Evolutionary conservation across 2,797 vertebrate genomes (phyloP).

Genomic region (Enteromius thamalakanensis): DNA sequence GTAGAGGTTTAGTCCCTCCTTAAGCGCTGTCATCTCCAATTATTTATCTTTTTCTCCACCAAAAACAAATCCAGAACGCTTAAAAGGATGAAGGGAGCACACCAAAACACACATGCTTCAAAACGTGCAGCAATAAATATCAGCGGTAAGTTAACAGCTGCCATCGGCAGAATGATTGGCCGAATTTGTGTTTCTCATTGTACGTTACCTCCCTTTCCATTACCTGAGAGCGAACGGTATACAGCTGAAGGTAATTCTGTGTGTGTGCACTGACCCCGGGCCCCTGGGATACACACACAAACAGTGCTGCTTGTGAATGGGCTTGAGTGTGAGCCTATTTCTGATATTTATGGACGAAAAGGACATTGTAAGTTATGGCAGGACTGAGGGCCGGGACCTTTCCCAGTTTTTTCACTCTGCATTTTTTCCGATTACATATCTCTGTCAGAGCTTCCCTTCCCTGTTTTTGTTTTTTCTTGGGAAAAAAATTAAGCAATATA

Average conservation of each 20-base stretch:
- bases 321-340: constrained; percentile 71
- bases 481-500: background rate
- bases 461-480: constrained; percentile 36
- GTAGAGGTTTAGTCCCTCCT: constrained; percentile 51
- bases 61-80: constrained; percentile 52
- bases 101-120: constrained; percentile 49
- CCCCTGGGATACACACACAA: constrained; percentile 51
- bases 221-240: constrained; percentile 45
- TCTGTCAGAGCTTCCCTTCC: constrained; percentile 26
- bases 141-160: constrained; percentile 37
- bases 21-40: constrained; percentile 46
- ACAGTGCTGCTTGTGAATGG: constrained; percentile 68
- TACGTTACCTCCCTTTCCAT: constrained; percentile 41
- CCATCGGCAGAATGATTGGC: constrained; percentile 38
- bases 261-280: constrained; percentile 17
- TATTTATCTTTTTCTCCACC: constrained; percentile 57
- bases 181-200: constrained; percentile 34
- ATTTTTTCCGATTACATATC: constrained; percentile 70
- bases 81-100: constrained; percentile 48
- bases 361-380: constrained; percentile 75
- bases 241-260: constrained; percentile 60
- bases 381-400: constrained; percentile 68
- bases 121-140: constrained; percentile 53
- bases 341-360: constrained; percentile 74
- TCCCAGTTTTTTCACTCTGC: constrained; percentile 74